Evolutionary conservation across 2,888 invertebrate genomes (phyloP).

Genomic region (Brachyptera putata): DNA sequence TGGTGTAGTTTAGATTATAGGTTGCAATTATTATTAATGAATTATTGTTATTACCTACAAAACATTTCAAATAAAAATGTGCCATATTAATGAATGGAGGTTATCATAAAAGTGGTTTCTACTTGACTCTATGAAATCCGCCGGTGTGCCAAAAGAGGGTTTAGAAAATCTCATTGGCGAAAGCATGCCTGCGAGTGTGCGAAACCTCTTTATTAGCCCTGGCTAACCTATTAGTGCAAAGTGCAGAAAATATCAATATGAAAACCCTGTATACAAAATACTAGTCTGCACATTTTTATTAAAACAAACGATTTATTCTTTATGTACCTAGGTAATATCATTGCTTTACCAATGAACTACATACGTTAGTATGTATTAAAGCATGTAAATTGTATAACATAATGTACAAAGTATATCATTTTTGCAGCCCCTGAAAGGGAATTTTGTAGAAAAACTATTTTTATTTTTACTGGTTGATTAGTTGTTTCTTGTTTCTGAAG

Average conservation of each 20-base stretch:
- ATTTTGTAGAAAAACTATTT: neutral
- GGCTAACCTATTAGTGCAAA: neutral
- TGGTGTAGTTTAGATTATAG: neutral
- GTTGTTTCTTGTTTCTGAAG: neutral
- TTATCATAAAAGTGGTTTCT: neutral
- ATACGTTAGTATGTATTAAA: slow-evolving; percentile 11
- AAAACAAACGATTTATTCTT: slow-evolving; percentile 14
- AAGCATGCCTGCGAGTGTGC: neutral
- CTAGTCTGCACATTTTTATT: slow-evolving; percentile 31
- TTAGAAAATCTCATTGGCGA: neutral
- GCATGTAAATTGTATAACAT: slow-evolving; percentile 8
- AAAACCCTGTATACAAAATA: slow-evolving; percentile 22
- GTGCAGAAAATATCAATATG: slow-evolving; percentile 11
- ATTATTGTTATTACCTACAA: neutral
- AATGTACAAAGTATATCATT: neutral
- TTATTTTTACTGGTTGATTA: neutral
- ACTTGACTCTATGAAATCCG: neutral
- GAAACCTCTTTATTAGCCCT: neutral
- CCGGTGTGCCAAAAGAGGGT: neutral
- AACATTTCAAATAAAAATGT: slow-evolving; percentile 16
- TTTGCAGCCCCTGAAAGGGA: neutral
- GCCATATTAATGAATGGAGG: slow-evolving; percentile 18
- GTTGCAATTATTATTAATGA: slow-evolving; percentile 2
- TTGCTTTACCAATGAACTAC: slow-evolving; percentile 16
- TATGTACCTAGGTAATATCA: slow-evolving; percentile 11